Evolutionary conservation across 2,113 vertebrate genomes (phyloP).

Genomic region (Pterocles burchelli): DNA sequence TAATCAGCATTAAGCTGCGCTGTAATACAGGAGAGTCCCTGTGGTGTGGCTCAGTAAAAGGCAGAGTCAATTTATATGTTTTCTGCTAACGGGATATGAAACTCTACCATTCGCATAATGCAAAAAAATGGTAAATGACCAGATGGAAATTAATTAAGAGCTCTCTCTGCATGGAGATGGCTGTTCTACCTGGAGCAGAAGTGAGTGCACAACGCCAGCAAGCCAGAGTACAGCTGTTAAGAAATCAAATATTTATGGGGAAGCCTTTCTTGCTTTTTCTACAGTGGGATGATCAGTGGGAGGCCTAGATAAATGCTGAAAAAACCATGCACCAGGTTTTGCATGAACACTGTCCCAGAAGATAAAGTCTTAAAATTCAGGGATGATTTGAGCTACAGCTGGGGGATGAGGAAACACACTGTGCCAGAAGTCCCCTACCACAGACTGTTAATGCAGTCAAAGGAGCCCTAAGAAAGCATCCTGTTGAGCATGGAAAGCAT

Average conservation of each 20-base stretch:
- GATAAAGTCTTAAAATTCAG: neutral
- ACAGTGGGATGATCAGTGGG: neutral
- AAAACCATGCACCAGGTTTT: neutral
- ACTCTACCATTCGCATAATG: neutral
- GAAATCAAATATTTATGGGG: constrained; percentile 37
- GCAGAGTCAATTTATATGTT: neutral
- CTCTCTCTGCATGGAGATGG: neutral
- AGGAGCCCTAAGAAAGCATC: neutral
- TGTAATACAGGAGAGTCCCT: constrained; percentile 11
- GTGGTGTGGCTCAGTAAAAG: neutral
- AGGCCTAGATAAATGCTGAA: neutral
- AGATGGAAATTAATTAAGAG: neutral
- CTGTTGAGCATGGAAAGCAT: neutral
- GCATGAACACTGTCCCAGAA: neutral
- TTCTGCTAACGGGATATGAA: neutral
- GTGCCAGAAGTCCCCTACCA: neutral
- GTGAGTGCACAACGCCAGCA: neutral
- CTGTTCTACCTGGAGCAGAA: neutral
- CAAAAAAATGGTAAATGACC: neutral
- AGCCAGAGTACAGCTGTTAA: constrained; percentile 10
- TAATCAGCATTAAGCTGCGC: constrained; percentile 23
- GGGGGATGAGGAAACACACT: neutral
- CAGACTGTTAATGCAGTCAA: neutral
- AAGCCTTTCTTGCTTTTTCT: neutral
- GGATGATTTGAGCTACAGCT: neutral